Percentiles rank a stretch among this genome's conserved stretches.
These are phyloP conservation scores for Toxostoma redivivum DNA, from an alignment of 2,113 vertebrate genomes.

Conservation along the genomic window DNA sequence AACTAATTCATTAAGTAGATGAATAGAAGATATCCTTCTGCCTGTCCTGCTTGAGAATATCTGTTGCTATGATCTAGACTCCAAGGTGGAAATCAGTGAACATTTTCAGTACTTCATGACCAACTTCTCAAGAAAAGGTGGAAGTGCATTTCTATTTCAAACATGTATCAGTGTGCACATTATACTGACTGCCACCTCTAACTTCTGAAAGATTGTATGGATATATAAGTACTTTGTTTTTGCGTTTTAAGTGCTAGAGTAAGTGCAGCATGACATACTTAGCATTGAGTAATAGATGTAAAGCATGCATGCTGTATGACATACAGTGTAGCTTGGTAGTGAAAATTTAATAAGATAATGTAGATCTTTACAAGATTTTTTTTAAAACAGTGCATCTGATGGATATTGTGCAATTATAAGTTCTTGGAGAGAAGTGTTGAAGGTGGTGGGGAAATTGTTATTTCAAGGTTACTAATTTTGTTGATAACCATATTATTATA, in stretches of 20 bases:
- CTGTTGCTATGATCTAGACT: not conserved
- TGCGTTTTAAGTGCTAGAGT: not conserved
- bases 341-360: not conserved
- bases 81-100: not conserved
- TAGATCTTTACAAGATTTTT: not conserved
- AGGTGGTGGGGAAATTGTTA: not conserved
- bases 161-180: fast-evolving
- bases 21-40: not conserved
- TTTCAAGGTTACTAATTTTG: not conserved
- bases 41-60: not conserved
- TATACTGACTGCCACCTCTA: not conserved
- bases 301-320: not conserved
- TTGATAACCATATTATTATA: not conserved
- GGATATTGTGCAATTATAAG: not conserved
- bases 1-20: not conserved
- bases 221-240: fast-evolving
- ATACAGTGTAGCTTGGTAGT: not conserved
- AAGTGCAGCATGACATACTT: not conserved
- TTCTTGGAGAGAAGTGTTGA: not conserved
- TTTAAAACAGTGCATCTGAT: not conserved
- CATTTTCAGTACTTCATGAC: not conserved
- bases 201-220: not conserved
- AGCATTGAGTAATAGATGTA: not conserved
- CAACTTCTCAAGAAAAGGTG: not conserved
- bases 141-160: not conserved